Base-by-base conservation (phyloP, 2,113 vertebrate species). In the Aegypius monachus region DNA sequence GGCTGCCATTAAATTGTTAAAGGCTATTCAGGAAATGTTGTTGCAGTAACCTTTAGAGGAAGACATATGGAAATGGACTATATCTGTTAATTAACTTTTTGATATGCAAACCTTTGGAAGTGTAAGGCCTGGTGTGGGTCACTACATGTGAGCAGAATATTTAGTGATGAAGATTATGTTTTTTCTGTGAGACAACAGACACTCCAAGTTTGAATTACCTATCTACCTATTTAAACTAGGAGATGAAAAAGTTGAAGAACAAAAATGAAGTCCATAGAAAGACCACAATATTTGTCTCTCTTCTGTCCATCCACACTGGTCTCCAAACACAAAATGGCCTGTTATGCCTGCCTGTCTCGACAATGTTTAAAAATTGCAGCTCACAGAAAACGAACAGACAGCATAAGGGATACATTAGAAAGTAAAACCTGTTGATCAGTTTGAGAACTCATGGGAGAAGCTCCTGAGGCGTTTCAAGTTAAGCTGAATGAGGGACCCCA, bases 1-100 rank as follows among this genome's bases (percentile, higher is more conserved):
- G 93, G 56, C 45, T 93, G 95, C 95, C 92, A 86, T 97, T 96
- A 95, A 96, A 95, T 79, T 86, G 83, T 95, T 91, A 93, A 97
- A 71, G 80, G 85, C 88, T 70, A 70, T 61, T 89, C 90, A 61
- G 66, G 93, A 94, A 96, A 87, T 42, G 56, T 79, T 81, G 63
- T 38, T 94, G 81, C 78, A 87, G 74, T 96, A 97, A 97, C 97
- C 96, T 98, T 98, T 97, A 97, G 85, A 96, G 85, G 82, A 92
- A 95, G 75, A 82, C 84, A 63, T 74, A 88, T 93, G 55, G 86
- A 97, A 95, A 94, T 65, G 72, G 65, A 92, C 83, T 77, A 42
- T 73, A 83, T 93, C 85, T 96, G 79, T 91, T 97, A 94, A 95
- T 97, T 96, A 89, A 91, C 61, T 81, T 96, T 81, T 88, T 0